Evolutionary conservation across 2,797 vertebrate species (phyloP).

Genomic region (Tragelaphus eurycerus): DNA sequence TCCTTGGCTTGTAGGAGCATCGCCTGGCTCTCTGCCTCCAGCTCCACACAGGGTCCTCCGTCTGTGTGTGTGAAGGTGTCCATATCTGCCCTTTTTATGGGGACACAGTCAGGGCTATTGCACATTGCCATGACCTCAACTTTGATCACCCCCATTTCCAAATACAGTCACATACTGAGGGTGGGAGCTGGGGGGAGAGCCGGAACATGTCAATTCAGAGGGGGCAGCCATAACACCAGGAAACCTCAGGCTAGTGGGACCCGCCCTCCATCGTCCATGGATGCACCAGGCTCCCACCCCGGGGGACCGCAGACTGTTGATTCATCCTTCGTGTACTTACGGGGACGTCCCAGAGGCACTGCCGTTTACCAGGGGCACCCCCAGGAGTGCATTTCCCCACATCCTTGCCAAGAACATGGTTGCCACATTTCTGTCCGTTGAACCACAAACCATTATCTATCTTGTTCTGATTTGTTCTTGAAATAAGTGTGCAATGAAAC

Average conservation of each 20-base stretch:
- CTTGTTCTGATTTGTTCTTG: neutral
- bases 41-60: accelerated
- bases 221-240: neutral
- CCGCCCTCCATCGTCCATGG: neutral
- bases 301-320: accelerated
- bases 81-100: neutral
- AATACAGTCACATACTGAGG: neutral
- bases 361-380: neutral
- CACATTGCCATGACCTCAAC: neutral
- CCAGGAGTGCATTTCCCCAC: neutral
- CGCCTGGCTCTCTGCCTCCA: neutral
- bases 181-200: neutral
- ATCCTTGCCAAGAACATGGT: accelerated
- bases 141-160: neutral
- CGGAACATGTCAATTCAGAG: neutral
- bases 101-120: neutral
- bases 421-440: accelerated
- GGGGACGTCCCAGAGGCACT: neutral
- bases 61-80: neutral
- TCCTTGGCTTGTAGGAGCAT: accelerated
- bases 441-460: accelerated
- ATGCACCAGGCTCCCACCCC: accelerated
- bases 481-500: accelerated
- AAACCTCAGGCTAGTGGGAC: too few relatives aligned
- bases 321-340: accelerated